These are phyloP conservation scores for Teinopalpus imperialis DNA, from an alignment of 2,888 invertebrate genomes.

Conservation along the genomic window DNA sequence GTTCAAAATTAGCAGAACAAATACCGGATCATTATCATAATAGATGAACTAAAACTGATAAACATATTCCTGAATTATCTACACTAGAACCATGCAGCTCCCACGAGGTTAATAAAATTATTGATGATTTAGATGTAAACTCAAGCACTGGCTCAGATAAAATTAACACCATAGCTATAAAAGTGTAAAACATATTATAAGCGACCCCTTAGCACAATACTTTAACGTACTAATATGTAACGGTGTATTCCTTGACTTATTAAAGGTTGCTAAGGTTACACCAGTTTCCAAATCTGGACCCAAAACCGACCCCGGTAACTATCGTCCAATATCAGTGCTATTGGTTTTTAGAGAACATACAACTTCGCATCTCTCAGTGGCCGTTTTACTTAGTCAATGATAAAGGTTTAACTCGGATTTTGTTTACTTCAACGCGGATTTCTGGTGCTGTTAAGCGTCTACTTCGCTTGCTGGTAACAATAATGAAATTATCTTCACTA, in stretches of 20 bases:
- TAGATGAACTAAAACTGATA: background rate
- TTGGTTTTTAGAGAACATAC: too few relatives aligned
- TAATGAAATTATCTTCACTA: too few relatives aligned
- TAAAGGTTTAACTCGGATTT: too few relatives aligned
- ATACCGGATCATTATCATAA: background rate
- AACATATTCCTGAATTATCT: too few relatives aligned
- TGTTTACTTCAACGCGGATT: too few relatives aligned
- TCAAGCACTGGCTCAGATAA: constrained; percentile 18
- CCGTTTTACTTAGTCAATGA: too few relatives aligned
- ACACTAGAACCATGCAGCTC: background rate
- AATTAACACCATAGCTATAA: constrained; percentile 22
- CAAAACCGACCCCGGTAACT: constrained; percentile 17
- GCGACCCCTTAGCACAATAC: too few relatives aligned
- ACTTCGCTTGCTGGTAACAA: too few relatives aligned
- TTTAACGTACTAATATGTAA: too few relatives aligned
- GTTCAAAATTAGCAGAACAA: background rate
- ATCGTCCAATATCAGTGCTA: constrained; percentile 21
- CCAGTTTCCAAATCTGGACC: constrained; percentile 22
- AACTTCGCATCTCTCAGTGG: too few relatives aligned
- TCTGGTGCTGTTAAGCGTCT: too few relatives aligned
- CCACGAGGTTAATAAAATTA: background rate
- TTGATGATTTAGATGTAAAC: background rate
- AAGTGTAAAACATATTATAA: constrained; percentile 4
- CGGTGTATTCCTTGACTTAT: constrained; percentile 3
- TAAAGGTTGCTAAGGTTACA: constrained; percentile 29